Evolutionary conservation across 2,113 vertebrate species (phyloP).

Genomic region (Corythoichthys intestinalis): DNA sequence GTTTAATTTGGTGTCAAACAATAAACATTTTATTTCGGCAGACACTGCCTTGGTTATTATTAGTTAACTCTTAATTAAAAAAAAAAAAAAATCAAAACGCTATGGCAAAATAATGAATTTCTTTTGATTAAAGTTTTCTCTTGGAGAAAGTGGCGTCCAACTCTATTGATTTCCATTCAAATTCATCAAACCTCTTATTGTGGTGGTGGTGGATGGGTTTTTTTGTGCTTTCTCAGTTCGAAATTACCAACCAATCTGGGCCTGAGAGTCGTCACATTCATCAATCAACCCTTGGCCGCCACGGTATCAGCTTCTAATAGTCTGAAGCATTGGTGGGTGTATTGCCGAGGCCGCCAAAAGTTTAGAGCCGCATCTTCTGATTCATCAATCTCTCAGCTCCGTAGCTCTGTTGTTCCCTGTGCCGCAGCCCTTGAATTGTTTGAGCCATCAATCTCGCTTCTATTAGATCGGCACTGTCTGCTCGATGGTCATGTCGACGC

Average conservation of each 20-base stretch:
- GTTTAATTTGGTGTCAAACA: constrained; percentile 25
- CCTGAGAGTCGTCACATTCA: constrained; percentile 49
- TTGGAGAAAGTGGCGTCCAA: constrained; percentile 52
- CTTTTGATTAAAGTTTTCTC: constrained; percentile 69
- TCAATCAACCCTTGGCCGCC: constrained; percentile 45
- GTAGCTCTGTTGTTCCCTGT: constrained; percentile 48
- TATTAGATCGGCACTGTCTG: constrained; percentile 62
- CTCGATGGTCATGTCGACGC: constrained; percentile 56
- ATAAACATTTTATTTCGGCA: constrained; percentile 31
- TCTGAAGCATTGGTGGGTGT: constrained; percentile 39
- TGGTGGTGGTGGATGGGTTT: constrained; percentile 44
- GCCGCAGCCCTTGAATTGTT: constrained; percentile 63
- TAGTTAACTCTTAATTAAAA: constrained; percentile 18
- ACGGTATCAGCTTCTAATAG: constrained; percentile 42
- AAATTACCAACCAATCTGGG: constrained; percentile 50
- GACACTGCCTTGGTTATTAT: constrained; percentile 34
- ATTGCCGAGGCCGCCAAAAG: constrained; percentile 48
- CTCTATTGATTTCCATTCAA: constrained; percentile 79
- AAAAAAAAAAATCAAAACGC: constrained; percentile 1
- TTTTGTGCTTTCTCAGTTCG: constrained; percentile 39
- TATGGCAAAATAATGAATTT: constrained; percentile 68
- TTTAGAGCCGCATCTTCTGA: constrained; percentile 50
- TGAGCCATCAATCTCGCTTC: constrained; percentile 66
- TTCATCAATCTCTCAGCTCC: constrained; percentile 60
- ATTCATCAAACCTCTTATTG: constrained; percentile 74